Conservation (phyloP, 1,140 invertebrate genomes). For the Sitodiplosis mosellana region DNA sequence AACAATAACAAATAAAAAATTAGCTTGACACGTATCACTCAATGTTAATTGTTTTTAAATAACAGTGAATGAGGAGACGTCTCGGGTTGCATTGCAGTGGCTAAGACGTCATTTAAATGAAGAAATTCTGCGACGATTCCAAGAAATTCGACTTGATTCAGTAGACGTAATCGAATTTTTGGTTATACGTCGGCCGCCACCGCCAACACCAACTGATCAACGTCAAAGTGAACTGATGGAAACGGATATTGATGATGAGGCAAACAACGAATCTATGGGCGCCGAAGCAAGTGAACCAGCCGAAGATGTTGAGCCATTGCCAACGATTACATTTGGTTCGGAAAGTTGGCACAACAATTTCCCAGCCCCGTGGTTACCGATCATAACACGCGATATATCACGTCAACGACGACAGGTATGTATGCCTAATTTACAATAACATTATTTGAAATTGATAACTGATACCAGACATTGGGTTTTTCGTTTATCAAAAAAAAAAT, state of each 20-base stretch:
- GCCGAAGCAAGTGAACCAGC: neutral
- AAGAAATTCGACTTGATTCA: constrained; percentile 6
- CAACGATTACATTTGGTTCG: constrained; percentile 30
- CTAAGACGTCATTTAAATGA: too few species aligned
- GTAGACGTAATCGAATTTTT: constrained; percentile 3
- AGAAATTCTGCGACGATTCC: constrained; percentile 1
- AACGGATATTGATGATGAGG: constrained; percentile 2
- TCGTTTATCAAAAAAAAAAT: too few species aligned
- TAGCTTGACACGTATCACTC: too few species aligned
- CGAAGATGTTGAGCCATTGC: constrained; percentile 20
- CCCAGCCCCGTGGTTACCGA: constrained; percentile 56
- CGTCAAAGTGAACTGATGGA: constrained; percentile 2
- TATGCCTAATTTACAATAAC: neutral
- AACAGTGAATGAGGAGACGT: too few species aligned
- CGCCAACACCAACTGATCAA: neutral
- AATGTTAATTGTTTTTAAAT: too few species aligned
- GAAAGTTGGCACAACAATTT: constrained; percentile 36
- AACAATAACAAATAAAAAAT: too few species aligned
- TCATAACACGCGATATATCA: constrained; percentile 53
- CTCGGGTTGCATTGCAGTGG: too few species aligned
- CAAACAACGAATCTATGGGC: neutral
- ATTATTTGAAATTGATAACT: too few species aligned
- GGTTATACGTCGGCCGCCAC: constrained; percentile 2
- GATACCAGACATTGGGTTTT: too few species aligned
- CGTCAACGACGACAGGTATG: constrained; percentile 35